These are phyloP conservation scores for Chrysochloris asiatica DNA, from an alignment of 2,113 vertebrate species.

Conservation along the genomic window DNA sequence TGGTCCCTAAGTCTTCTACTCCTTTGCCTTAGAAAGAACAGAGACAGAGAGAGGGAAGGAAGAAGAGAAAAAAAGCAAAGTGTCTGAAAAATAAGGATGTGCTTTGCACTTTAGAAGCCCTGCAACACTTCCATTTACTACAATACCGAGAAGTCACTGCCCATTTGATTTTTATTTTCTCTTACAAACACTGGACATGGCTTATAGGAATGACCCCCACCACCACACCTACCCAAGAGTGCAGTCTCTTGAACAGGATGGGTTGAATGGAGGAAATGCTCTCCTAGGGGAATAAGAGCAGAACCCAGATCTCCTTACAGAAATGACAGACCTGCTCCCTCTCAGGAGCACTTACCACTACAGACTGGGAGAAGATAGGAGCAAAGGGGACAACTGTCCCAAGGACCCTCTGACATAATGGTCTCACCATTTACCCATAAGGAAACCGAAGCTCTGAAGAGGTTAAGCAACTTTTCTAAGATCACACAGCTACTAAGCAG, in stretches of 20 bases:
- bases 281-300: neutral
- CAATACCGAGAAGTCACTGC: conserved; percentile 2
- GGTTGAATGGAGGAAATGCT: neutral
- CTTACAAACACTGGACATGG: conserved; percentile 40
- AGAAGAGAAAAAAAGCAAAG: neutral
- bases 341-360: too few relatives aligned
- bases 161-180: conserved; percentile 43
- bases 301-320: neutral
- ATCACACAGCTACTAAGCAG: neutral
- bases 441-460: rapidly evolving
- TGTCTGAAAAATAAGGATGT: conserved; percentile 26
- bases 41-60: neutral
- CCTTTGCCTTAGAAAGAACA: conserved; percentile 16
- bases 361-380: neutral
- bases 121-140: neutral
- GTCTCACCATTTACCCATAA: neutral
- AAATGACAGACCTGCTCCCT: neutral
- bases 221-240: neutral
- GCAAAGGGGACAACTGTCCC: neutral
- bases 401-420: rapidly evolving
- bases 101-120: conserved; percentile 4
- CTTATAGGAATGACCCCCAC: neutral
- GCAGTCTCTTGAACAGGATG: neutral
- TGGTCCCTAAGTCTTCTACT: neutral
- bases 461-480: neutral